Evolutionary conservation across 2,113 vertebrate genomes (phyloP).

Genomic region (Ailurus styani): DNA sequence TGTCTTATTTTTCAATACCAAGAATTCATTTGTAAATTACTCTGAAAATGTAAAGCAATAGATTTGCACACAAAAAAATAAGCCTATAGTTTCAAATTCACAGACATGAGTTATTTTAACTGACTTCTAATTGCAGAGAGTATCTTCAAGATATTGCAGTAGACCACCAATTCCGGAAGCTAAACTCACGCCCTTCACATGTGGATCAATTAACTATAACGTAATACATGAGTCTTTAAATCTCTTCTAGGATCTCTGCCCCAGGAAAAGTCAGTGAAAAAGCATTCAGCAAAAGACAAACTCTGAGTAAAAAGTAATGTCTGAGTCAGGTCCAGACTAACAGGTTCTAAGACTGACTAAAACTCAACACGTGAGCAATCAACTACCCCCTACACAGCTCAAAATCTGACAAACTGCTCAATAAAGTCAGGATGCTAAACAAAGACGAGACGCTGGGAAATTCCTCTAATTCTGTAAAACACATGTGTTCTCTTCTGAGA

Average conservation of each 20-base stretch:
- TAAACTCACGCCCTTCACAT: neutral
- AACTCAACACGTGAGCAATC: neutral
- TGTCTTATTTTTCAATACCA: neutral
- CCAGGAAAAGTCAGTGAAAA: neutral
- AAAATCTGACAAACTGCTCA: neutral
- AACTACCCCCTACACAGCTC: neutral
- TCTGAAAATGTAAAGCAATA: neutral
- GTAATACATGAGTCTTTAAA: neutral
- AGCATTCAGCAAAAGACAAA: neutral
- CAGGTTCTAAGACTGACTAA: neutral
- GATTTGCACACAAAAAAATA: conserved; percentile 20
- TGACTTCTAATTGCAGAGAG: neutral
- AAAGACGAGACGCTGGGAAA: neutral
- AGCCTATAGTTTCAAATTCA: conserved; percentile 22
- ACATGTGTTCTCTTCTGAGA: neutral
- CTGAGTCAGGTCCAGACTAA: neutral
- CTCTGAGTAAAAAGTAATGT: neutral
- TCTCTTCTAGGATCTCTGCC: neutral
- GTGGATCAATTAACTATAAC: neutral
- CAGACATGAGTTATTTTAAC: neutral
- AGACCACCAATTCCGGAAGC: neutral
- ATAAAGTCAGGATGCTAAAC: neutral
- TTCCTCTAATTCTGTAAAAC: neutral
- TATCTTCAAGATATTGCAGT: neutral
- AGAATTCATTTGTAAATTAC: conserved; percentile 43